Conservation (phyloP, 2,113 vertebrate species). For the Sorex araneus region DNA sequence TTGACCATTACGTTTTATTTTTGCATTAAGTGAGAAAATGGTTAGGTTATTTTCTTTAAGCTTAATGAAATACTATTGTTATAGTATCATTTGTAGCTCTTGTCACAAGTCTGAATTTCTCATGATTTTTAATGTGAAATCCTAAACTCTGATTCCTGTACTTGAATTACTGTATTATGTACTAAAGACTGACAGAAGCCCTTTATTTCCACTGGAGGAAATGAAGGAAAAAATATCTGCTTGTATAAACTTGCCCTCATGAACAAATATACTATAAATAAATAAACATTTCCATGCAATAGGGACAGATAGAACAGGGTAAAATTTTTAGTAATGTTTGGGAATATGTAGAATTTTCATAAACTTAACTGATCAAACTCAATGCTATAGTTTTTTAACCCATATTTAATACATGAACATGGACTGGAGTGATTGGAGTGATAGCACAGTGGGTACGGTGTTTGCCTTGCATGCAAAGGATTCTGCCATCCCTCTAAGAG, state of each 20-base stretch:
- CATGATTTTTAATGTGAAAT: neutral
- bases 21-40: neutral
- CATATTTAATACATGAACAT: neutral
- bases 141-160: neutral
- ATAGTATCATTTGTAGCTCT: neutral
- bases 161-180: neutral
- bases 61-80: constrained; percentile 52
- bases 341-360: neutral
- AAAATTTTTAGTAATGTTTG: neutral
- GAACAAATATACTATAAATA: neutral
- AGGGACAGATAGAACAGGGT: accelerated
- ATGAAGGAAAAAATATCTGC: neutral
- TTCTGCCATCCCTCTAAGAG: too few species aligned
- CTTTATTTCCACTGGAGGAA: neutral
- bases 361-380: neutral
- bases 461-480: too few species aligned
- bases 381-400: neutral
- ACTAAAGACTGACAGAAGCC: neutral
- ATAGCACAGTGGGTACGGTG: too few species aligned
- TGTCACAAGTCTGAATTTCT: neutral
- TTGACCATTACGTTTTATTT: constrained; percentile 47
- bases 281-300: neutral
- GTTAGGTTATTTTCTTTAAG: constrained; percentile 54
- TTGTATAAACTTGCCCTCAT: neutral
- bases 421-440: too few species aligned